Evolutionary conservation across 2,888 invertebrate species (phyloP), one percentile per base, ranked within the genome.

Genomic region (Andricus quercusramuli): DNA sequence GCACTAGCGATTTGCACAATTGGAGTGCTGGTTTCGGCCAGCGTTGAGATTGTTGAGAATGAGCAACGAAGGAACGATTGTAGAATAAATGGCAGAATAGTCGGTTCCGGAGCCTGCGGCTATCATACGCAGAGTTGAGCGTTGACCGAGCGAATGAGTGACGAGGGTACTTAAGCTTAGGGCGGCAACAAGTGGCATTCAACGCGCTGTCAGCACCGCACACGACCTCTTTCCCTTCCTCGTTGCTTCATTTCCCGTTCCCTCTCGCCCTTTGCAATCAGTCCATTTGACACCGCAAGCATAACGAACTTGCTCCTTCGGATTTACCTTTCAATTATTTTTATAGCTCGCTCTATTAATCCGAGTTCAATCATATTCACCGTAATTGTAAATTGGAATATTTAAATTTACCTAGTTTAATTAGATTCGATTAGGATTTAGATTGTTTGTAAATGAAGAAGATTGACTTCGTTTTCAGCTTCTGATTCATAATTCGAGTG

Each of bases 131-230:
- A 83, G 80, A 81, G 83, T 83, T 83, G 82, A 83, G 83, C 83
- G 83, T 85, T 85, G 84, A 83, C 83, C 84, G 85, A 79, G 80
- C 65, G 82, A 86, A 83, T 83, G 85, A 84, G 83, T 79, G 81
- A 83, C 86, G 86, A 86, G 83, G 87, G 87, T 62, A 88, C 86
- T 86, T 87, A 83, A 85, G 79, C 83, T 77, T 80, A 86, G 88
- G 86, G 87, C 86, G 86, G 90, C 90, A 90, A 90, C 90, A 91
- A 90, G 91, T 91, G 90, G 90, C 86, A 87, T 88, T 89, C 88
- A 86, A 86, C 86, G 87, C 86, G 84, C 86, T 85, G 85, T 78
- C 79, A 82, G 80, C 79, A 82, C 15, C 62, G 62, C 62, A 62
- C 62, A 76, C 83, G 80, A 74, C 74, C 74, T 74, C 56, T 74